Base-by-base conservation (phyloP, 2,888 invertebrate species). In the Mesopsocus fuscifrons region DNA sequence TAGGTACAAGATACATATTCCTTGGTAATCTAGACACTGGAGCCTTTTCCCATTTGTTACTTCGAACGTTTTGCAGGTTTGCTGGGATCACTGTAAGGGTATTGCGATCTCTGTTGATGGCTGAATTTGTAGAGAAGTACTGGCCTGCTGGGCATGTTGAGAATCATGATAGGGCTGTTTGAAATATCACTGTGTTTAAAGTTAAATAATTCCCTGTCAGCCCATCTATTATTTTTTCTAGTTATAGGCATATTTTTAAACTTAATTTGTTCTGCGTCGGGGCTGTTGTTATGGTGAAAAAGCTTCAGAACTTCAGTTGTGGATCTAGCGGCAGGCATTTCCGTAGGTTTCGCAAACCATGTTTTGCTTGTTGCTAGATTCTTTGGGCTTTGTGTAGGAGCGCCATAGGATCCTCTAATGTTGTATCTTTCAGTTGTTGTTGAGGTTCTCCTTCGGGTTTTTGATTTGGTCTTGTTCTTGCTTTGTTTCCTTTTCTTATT, bases 111-210 rank as follows among this genome's bases (percentile, higher is more conserved):
- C 8, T 34, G 34, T 6, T 38, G 17, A 20, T 38, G 38, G 6
- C 20, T 38, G n/a, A 38, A 20, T 18, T 38, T 38, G 38, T 38
- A 38, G 20, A 18, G 20, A 17, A 38, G 17, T 20, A 38, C 21
- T 3, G 16, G 38, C 18, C 38, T 5, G 38, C 20, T 38, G 3
- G 38, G 38, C 38, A 38, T 38, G 20, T 38, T 38, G 4, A 38
- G 5, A 17, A 38, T 38, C 38, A 38, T 38, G 4, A 38, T 38
- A 5, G 38, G 38, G 11, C 38, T 38, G 20, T 38, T 38, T 13
- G 16, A 18, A 11, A 38, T 38, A 20, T 38, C 38, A 21, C 38
- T 38, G 20, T 38, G 15, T 18, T 20, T 38, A 11, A 38, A 38
- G 20, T 38, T 38, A 11, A 38, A 38, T 13, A 38, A 15, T 20